These are phyloP conservation scores for Drosophila multiciliata DNA, from an alignment of 2,888 invertebrate species.

Conservation along the genomic window DNA sequence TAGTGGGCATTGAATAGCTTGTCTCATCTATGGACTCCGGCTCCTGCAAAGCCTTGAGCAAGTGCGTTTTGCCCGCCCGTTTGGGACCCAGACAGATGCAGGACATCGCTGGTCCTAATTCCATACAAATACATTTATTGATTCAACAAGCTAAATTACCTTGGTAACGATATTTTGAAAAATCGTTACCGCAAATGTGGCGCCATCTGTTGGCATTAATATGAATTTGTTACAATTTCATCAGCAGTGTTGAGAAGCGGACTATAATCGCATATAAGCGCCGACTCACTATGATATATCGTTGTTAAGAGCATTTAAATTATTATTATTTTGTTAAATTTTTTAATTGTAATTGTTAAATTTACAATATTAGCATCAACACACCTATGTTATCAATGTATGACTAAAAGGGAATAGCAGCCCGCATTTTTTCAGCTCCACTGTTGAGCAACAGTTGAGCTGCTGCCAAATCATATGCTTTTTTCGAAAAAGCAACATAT, in stretches of 20 bases:
- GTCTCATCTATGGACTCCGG: constrained; percentile 90
- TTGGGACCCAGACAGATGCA: constrained; percentile 91
- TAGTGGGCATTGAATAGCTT: constrained; percentile 91
- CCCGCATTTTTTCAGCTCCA: not conserved
- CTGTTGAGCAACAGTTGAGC: constrained; percentile 4
- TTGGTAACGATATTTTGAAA: constrained; percentile 34
- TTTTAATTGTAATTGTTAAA: not conserved
- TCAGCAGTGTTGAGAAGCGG: constrained; percentile 17
- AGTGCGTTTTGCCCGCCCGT: constrained; percentile 92
- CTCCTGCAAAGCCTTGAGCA: constrained; percentile 90
- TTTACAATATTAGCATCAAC: not conserved
- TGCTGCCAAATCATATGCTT: constrained; percentile 9
- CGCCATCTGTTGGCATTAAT: constrained; percentile 30
- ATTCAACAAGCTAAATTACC: constrained; percentile 50
- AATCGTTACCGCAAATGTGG: not conserved
- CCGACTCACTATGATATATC: constrained; percentile 1
- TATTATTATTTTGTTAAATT: not conserved
- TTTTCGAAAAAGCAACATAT: constrained; percentile 13
- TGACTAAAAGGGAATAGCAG: not conserved
- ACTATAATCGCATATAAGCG: not conserved
- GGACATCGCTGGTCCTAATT: constrained; percentile 69
- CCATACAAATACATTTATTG: constrained; percentile 28
- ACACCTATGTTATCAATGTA: not conserved
- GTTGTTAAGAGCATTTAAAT: not conserved
- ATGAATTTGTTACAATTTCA: not conserved